Evolutionary conservation across 2,797 vertebrate genomes (phyloP).

Genomic region (Notolepis coatsorum): DNA sequence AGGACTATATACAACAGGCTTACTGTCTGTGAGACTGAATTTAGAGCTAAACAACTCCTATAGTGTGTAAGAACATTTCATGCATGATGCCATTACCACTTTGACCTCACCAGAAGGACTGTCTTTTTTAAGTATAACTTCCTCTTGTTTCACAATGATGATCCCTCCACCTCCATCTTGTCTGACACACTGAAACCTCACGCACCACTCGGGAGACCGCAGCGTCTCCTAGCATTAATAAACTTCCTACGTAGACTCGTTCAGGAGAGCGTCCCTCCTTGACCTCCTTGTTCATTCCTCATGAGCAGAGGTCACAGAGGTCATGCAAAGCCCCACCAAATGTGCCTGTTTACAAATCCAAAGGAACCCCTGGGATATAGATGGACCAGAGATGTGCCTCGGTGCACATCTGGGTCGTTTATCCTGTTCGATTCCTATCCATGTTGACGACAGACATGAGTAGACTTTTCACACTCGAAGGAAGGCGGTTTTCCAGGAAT

Average conservation of each 20-base stretch:
- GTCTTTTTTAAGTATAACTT: too few species aligned
- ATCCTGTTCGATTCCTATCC: constrained; percentile 27
- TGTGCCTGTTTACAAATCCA: constrained; percentile 44
- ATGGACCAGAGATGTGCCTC: neutral
- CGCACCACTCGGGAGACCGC: neutral
- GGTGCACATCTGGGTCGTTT: neutral
- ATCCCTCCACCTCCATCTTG: constrained; percentile 26
- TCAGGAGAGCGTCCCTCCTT: neutral
- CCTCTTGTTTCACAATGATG: too few species aligned
- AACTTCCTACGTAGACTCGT: neutral
- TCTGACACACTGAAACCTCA: constrained; percentile 43
- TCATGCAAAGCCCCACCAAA: constrained; percentile 17
- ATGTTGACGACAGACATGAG: constrained; percentile 20
- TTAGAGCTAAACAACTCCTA: too few species aligned
- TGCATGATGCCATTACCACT: too few species aligned
- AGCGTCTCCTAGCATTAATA: neutral
- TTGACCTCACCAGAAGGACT: too few species aligned
- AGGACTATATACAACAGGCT: too few species aligned
- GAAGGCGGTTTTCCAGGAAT: constrained; percentile 10
- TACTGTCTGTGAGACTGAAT: too few species aligned
- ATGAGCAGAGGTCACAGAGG: neutral
- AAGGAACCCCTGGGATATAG: constrained; percentile 18
- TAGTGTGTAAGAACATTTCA: too few species aligned
- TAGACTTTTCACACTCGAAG: constrained; percentile 12
- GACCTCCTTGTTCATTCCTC: neutral